Conservation (phyloP, 2,797 vertebrate species). For the Falco berigora region DNA sequence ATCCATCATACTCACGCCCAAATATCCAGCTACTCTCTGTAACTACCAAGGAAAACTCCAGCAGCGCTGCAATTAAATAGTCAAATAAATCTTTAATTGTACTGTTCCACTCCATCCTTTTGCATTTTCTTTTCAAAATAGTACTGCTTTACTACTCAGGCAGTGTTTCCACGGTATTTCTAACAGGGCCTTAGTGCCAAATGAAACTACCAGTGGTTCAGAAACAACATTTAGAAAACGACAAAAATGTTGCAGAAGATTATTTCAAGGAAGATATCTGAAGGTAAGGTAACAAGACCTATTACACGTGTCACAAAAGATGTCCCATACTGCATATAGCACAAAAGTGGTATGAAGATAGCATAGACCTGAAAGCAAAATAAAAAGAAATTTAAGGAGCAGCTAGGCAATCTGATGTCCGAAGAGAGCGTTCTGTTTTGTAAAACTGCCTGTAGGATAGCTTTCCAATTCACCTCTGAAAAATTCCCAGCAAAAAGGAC, state of each 20-base stretch:
- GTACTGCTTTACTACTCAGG: background rate
- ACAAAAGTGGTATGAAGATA: background rate
- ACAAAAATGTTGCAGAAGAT: background rate
- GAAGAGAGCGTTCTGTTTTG: background rate
- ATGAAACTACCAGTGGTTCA: background rate
- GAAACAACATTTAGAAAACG: background rate
- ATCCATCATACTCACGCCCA: background rate
- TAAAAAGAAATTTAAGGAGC: background rate
- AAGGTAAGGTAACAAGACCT: background rate
- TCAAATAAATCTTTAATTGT: background rate
- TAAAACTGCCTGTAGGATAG: background rate
- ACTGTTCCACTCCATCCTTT: background rate
- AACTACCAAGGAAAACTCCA: background rate
- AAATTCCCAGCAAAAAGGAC: background rate
- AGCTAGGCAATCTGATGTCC: background rate
- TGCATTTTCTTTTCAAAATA: background rate
- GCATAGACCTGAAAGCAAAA: background rate
- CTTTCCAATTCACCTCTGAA: background rate
- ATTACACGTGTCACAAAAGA: background rate
- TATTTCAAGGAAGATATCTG: background rate
- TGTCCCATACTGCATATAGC: background rate
- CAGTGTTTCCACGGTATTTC: background rate
- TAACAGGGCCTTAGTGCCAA: background rate
- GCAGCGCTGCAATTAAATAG: background rate
- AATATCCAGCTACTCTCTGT: background rate